Percentiles rank a stretch among this genome's conserved stretches.
Conservation (phyloP, 1,140 invertebrate genomes). For the Drosophila mayri region DNA sequence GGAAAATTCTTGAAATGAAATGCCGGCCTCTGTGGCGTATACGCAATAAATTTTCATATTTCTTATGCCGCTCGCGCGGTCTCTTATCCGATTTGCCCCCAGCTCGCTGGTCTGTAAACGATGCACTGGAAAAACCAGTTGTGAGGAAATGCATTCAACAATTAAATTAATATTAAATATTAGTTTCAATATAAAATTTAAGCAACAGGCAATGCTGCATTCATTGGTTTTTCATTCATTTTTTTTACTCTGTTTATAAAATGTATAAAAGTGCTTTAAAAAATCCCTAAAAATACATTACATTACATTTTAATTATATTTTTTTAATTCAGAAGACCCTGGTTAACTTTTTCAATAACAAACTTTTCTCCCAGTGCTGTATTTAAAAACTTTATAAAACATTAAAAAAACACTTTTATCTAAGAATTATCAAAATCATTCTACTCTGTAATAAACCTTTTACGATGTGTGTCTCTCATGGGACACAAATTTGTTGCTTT, state of each 20-base stretch:
- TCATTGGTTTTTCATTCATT: too few relatives aligned
- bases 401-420: conserved; percentile 3
- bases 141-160: too few relatives aligned
- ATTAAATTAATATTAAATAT: too few relatives aligned
- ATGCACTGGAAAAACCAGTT: not conserved
- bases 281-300: too few relatives aligned
- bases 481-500: not conserved
- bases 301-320: too few relatives aligned
- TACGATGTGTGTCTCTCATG: not conserved
- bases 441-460: conserved; percentile 1
- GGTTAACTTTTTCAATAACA: too few relatives aligned
- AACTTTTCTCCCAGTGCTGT: not conserved
- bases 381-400: conserved; percentile 1
- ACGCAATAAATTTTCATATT: conserved; percentile 83
- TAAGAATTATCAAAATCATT: conserved; percentile 3
- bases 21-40: conserved; percentile 64
- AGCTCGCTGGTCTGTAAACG: conserved; percentile 32
- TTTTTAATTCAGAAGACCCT: too few relatives aligned
- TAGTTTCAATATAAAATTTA: not conserved
- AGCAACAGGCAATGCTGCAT: too few relatives aligned
- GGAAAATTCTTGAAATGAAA: conserved; percentile 48
- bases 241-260: too few relatives aligned
- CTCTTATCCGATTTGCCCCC: conserved; percentile 32
- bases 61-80: conserved; percentile 54
- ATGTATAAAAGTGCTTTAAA: too few relatives aligned